A percentile compares a stretch with the other conserved stretches of the same genome.
These are phyloP conservation scores for Malaclemys terrapin DNA, from an alignment of 2,113 vertebrate genomes.

Conservation along the genomic window DNA sequence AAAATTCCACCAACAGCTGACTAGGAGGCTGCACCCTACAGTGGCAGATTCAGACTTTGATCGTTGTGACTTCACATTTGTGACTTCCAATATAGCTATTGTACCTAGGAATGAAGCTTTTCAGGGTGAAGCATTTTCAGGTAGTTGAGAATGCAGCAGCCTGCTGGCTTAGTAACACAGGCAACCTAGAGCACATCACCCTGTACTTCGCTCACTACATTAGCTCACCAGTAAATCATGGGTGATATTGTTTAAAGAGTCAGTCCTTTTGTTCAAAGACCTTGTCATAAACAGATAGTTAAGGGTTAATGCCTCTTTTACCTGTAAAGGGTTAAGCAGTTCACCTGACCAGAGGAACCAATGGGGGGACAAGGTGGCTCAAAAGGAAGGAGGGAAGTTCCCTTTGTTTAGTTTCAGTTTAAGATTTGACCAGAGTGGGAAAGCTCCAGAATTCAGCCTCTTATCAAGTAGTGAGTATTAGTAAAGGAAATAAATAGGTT, in stretches of 20 bases:
- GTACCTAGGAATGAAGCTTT: fast-evolving
- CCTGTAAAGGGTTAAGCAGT: too few relatives aligned
- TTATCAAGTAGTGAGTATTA: too few relatives aligned
- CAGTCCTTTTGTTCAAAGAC: not conserved
- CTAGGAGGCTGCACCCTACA: not conserved
- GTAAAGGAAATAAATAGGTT: too few relatives aligned
- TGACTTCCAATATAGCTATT: not conserved
- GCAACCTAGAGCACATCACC: not conserved
- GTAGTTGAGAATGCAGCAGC: not conserved
- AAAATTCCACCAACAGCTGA: not conserved
- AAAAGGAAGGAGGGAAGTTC: too few relatives aligned
- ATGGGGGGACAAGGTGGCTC: too few relatives aligned
- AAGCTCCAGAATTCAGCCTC: too few relatives aligned
- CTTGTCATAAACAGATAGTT: too few relatives aligned
- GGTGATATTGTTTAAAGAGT: not conserved
- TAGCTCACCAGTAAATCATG: not conserved
- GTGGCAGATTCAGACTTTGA: fast-evolving
- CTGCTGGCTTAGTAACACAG: not conserved
- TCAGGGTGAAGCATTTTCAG: not conserved
- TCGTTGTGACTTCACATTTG: fast-evolving
- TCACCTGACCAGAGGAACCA: too few relatives aligned
- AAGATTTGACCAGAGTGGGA: too few relatives aligned
- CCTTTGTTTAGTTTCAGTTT: too few relatives aligned
- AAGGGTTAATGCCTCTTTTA: too few relatives aligned
- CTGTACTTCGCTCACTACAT: not conserved